Percentiles rank a stretch among this genome's conserved stretches.
Conservation (phyloP, 2,797 vertebrate species). For the Hemibagrus guttatus region DNA sequence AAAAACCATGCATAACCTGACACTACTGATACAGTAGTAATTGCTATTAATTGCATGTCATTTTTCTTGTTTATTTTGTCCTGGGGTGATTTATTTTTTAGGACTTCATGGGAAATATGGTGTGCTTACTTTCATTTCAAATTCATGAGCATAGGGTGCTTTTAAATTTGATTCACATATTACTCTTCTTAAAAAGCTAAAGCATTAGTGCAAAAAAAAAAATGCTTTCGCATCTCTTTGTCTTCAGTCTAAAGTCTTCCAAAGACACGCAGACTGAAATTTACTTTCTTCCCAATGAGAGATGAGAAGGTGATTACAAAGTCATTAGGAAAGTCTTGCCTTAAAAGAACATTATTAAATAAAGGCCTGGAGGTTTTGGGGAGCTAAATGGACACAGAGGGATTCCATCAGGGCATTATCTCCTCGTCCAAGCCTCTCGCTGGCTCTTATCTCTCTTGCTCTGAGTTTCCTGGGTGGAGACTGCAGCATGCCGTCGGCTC, state of each 20-base stretch:
- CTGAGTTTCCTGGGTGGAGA: conserved; percentile 59
- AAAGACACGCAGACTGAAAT: conserved; percentile 16
- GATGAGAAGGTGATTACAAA: conserved; percentile 63
- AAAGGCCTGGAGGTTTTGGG: conserved; percentile 26
- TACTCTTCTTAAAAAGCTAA: neutral
- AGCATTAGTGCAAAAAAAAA: neutral
- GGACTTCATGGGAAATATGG: neutral
- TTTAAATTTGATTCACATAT: neutral
- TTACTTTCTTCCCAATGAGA: conserved; percentile 55
- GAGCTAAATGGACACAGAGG: conserved; percentile 53
- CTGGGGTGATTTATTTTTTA: neutral
- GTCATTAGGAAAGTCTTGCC: conserved; percentile 66
- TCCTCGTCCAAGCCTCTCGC: conserved; percentile 40
- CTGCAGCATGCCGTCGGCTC: conserved; percentile 40
- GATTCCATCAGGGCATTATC: conserved; percentile 53
- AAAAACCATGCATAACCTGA: neutral
- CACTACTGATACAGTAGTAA: neutral
- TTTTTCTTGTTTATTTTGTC: neutral
- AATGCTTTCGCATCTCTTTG: neutral
- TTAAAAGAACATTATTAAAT: conserved; percentile 64
- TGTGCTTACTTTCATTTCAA: neutral
- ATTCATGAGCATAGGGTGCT: neutral
- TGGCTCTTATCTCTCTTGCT: conserved; percentile 52
- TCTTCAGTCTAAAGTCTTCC: neutral
- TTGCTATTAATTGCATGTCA: neutral